Evolutionary conservation across 2,113 vertebrate species (phyloP), one percentile per base, ranked within the genome.

Genomic region (Herpailurus yagouaroundi): DNA sequence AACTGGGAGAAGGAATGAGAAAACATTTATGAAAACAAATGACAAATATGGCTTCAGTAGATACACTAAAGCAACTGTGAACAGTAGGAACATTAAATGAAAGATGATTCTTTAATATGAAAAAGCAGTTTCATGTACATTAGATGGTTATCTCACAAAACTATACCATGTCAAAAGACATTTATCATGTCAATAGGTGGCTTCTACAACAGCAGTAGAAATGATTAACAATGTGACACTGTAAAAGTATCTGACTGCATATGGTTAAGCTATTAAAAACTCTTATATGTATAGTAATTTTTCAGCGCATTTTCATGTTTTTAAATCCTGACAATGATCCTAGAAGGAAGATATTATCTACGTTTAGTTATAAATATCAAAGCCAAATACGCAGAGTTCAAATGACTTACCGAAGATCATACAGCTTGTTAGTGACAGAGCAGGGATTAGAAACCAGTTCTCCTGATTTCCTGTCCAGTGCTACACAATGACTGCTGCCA

Each of bases 1-100:
- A 94, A 91, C 18, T 96, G 45, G 19, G 15, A 93, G 45, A 95
- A 95, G 84, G 64, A 96, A 94, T 45, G 55, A 95, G 68, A 97
- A 88, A 84, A 36, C 8, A 74, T 16, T 60, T 31, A 80, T 41
- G 52, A 94, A 92, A 92, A 87, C 23, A 83, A 95, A 93, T 95
- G 77, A 90, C 71, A 96, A 81, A 84, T 64, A 88, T 14, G 8
- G 23, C 48, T 92, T 95, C 21, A 82, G 50, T 5, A 95, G 41
- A 89, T 48, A 83, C 18, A 87, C 10, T 50, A 83, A 86, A 89
- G 48, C 31, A 96, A 95, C 86, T 41, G 71, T 31, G 77, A 15
- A 48, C 64, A 91, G 38, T 31, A 82, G 33, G 36, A 64, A 97
- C 45, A 89, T 69, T 74, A 87, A 85, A 76, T 95, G 57, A 97